Evolutionary conservation across 2,888 invertebrate species (phyloP).

Genomic region (Hetaerina titia): DNA sequence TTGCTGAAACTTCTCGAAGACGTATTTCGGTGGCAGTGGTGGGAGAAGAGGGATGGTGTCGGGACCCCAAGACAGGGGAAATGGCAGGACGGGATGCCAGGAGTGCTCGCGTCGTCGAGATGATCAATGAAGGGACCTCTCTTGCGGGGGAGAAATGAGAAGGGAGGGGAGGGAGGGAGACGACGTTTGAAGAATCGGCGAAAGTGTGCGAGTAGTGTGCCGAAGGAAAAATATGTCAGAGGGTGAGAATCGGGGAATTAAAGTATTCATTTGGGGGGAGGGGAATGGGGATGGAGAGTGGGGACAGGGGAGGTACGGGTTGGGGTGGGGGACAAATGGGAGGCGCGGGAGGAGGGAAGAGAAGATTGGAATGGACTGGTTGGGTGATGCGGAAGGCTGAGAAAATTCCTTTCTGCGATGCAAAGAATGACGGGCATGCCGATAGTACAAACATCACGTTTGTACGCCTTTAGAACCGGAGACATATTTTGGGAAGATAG

Average conservation of each 20-base stretch:
- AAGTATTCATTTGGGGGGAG: background rate
- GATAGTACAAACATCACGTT: background rate
- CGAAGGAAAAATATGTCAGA: background rate
- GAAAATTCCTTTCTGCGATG: background rate
- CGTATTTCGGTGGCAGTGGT: too few species aligned
- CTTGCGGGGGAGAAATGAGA: too few species aligned
- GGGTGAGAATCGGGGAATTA: background rate
- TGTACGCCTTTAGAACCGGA: background rate
- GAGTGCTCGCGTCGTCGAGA: too few species aligned
- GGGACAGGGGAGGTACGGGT: background rate
- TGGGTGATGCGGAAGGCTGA: background rate
- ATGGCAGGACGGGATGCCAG: too few species aligned
- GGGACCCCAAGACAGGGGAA: too few species aligned
- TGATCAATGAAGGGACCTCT: too few species aligned
- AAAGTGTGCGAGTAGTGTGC: background rate
- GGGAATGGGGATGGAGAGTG: background rate
- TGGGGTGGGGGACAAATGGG: too few species aligned
- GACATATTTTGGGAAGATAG: background rate
- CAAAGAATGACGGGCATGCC: background rate
- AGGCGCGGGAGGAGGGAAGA: too few species aligned
- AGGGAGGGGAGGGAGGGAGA: too few species aligned
- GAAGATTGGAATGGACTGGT: background rate
- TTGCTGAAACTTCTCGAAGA: too few species aligned
- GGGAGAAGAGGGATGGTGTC: too few species aligned
- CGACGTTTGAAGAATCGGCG: background rate